A percentile compares a stretch with the other conserved stretches of the same genome.
phyloP scores from a whole-genome alignment of 2,113 vertebrate species.

The Panthera tigris region DNA sequence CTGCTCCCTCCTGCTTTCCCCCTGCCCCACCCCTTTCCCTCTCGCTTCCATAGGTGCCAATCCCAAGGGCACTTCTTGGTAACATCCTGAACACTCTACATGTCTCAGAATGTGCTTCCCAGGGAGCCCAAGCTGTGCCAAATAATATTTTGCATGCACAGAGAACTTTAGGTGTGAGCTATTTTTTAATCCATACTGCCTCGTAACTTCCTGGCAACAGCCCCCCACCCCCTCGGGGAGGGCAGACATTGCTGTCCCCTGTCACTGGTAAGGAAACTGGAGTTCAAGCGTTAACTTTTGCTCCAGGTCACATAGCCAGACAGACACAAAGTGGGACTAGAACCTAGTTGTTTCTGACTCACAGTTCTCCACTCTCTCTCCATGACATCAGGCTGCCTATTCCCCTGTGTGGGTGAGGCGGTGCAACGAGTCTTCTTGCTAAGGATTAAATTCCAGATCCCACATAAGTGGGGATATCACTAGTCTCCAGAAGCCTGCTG shows the following conservation, averaged over 20 bases:
- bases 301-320: not conserved
- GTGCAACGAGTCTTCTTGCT: not conserved
- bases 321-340: not conserved
- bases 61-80: not conserved
- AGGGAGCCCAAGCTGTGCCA: not conserved
- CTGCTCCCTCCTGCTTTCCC: not conserved
- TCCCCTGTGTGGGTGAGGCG: accelerated
- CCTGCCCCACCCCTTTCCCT: not conserved
- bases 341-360: not conserved
- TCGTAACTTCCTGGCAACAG: not conserved
- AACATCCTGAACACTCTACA: not conserved
- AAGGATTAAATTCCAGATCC: not conserved
- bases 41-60: not conserved
- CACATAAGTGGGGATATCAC: accelerated
- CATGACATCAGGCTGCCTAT: not conserved
- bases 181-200: not conserved
- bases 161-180: not conserved
- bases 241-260: not conserved
- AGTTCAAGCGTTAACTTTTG: not conserved
- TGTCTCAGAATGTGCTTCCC: not conserved
- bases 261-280: not conserved
- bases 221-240: not conserved
- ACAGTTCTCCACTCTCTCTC: not conserved
- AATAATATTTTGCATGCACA: not conserved
- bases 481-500: not conserved